phyloP scores from a whole-genome alignment of 2,888 invertebrate genomes.

The Hoplodrina ambigua region DNA sequence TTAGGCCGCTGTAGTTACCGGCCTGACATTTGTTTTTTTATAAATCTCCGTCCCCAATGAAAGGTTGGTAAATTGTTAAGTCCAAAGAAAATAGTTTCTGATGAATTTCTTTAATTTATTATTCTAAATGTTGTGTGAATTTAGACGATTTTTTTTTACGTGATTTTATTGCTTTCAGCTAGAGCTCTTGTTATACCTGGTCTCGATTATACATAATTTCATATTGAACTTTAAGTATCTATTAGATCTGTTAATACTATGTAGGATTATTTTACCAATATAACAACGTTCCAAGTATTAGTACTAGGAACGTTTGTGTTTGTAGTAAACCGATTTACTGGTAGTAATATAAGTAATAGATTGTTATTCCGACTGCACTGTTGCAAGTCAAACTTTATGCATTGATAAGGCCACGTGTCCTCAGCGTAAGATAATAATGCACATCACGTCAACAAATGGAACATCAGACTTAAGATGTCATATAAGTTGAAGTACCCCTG shows the following conservation, averaged over 20 bases:
- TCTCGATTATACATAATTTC: not conserved
- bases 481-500: not conserved
- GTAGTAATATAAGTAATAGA: constrained; percentile 34
- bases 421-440: constrained; percentile 27
- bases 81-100: not conserved
- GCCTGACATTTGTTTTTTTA: not conserved
- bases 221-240: not conserved
- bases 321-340: constrained; percentile 23
- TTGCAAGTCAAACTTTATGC: constrained; percentile 23
- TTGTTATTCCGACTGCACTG: constrained; percentile 19
- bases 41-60: not conserved
- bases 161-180: not conserved
- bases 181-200: not conserved
- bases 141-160: not conserved
- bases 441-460: constrained; percentile 5
- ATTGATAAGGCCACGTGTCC: constrained; percentile 35
- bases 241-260: not conserved
- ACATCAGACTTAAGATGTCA: constrained; percentile 6
- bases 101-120: not conserved
- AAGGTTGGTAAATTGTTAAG: not conserved
- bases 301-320: constrained; percentile 19
- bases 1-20: not conserved
- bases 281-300: not conserved
- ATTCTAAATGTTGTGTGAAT: not conserved
- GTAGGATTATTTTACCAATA: not conserved